Base-by-base conservation (phyloP, 2,888 invertebrate species). In the Pilophorus perplexus region DNA sequence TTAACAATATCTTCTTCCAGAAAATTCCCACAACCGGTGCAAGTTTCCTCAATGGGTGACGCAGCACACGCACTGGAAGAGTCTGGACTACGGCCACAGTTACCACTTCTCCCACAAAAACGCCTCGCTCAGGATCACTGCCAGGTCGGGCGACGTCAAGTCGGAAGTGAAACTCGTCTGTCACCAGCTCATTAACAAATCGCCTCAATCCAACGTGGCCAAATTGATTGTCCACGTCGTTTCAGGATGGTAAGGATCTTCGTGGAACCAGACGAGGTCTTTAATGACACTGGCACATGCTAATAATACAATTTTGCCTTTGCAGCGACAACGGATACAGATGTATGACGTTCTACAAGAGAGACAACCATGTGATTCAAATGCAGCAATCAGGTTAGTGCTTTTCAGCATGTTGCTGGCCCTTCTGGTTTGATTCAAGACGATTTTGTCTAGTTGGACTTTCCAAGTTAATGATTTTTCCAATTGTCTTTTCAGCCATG, bases 31-130 rank as follows among this genome's bases (percentile, higher is more conserved):
- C 77, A 84, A 83, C 73, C 82, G 84, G 68, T 90, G 90, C 77
- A 87, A 86, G 74, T 90, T 89, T 77, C 90, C 90, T 0, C 76
- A 80, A 10, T 90, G 90, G 89, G 84, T 90, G 69, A 86, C 87
- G 70, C 84, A 85, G 64, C 88, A 88, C 74, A 88, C 88, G 77
- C 86, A 87, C 72, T 90, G 90, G 90, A 84, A 86, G 76, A 87
- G 87, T 67, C 77, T 90, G 67, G 89, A 90, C 74, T 86, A 87
- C 73, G 80, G 82, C 20, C 85, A 84, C 74, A 84, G 83, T 68
- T 89, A 87, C 78, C 87, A 85, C 73, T 88, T 88, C 75, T 86
- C 87, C 14, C 86, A 72, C 76, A 80, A 72, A 77, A 80, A 71
- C 76, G 79, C 71, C 76, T 75, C 74, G 75, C 75, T 68, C 76